These are phyloP conservation scores for Conus canariensis DNA, from an alignment of 2,888 invertebrate genomes.

Conservation along the genomic window DNA sequence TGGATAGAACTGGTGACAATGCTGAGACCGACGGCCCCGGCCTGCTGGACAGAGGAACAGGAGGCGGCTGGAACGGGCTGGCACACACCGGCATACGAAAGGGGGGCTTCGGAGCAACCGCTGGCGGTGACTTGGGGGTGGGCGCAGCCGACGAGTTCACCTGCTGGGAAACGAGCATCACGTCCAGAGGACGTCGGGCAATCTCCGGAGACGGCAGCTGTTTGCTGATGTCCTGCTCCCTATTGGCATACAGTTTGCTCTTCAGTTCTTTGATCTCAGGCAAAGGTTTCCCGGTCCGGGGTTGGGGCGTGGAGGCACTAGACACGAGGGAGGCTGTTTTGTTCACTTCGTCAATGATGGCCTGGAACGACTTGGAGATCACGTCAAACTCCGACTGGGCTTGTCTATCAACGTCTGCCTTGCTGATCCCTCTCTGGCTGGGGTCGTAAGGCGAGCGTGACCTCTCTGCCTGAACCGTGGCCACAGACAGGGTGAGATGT, in stretches of 20 bases:
- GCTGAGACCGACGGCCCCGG: not conserved
- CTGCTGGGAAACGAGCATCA: constrained; percentile 47
- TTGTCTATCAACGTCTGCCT: constrained; percentile 60
- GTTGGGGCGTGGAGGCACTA: constrained; percentile 38
- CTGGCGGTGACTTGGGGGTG: constrained; percentile 35
- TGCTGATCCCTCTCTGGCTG: not conserved
- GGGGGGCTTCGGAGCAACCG: constrained; percentile 46
- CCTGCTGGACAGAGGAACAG: not conserved
- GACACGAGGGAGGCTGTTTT: constrained; percentile 49
- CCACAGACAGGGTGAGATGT: constrained; percentile 29
- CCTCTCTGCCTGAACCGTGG: constrained; percentile 27
- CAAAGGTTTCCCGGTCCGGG: constrained; percentile 20
- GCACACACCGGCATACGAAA: not conserved
- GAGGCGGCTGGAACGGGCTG: not conserved
- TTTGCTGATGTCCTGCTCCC: not conserved
- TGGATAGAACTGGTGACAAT: not conserved
- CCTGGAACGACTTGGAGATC: constrained; percentile 69
- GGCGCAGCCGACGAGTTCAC: not conserved
- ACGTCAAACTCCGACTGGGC: constrained; percentile 70
- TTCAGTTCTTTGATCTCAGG: constrained; percentile 35
- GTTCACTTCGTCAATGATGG: constrained; percentile 67
- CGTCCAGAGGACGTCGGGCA: constrained; percentile 45
- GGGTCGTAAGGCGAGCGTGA: constrained; percentile 5
- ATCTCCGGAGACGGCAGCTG: constrained; percentile 41
- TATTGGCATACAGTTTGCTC: constrained; percentile 36